Percentiles rank a stretch among this genome's conserved stretches.
Evolutionary conservation across 2,113 vertebrate genomes (phyloP).

Genomic region (Podarcis raffonei): DNA sequence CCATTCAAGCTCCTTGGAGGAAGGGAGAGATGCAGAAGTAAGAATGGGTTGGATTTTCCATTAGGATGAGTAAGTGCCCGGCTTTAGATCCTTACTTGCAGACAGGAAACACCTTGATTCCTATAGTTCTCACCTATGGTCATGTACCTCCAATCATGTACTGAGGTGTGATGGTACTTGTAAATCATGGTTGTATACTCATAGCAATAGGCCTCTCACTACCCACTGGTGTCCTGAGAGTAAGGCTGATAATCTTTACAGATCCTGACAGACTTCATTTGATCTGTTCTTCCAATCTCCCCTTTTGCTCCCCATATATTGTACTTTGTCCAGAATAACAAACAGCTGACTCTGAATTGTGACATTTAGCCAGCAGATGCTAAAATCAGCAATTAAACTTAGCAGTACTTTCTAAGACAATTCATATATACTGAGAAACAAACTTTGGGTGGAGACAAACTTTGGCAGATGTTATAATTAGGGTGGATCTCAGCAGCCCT

Average conservation of each 20-base stretch:
- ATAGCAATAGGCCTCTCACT: background rate
- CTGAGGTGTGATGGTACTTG: background rate
- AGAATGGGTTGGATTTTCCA: background rate
- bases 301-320: background rate
- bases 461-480: no score
- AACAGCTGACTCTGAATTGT: background rate
- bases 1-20: background rate
- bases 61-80: no score
- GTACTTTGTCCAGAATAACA: background rate
- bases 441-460: background rate
- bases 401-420: background rate
- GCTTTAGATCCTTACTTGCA: background rate
- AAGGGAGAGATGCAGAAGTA: background rate
- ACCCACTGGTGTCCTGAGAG: background rate
- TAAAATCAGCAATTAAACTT: background rate
- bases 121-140: background rate
- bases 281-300: background rate
- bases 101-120: background rate
- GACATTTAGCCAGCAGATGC: background rate
- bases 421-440: background rate
- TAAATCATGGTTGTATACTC: background rate
- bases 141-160: background rate
- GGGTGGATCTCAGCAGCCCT: no score
- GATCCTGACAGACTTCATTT: background rate
- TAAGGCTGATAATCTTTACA: background rate